A percentile compares a stretch with the other conserved stretches of the same genome.
phyloP scores from a whole-genome alignment of 53 echinoderm and acorn worm species.

The Arbacia lixula region DNA sequence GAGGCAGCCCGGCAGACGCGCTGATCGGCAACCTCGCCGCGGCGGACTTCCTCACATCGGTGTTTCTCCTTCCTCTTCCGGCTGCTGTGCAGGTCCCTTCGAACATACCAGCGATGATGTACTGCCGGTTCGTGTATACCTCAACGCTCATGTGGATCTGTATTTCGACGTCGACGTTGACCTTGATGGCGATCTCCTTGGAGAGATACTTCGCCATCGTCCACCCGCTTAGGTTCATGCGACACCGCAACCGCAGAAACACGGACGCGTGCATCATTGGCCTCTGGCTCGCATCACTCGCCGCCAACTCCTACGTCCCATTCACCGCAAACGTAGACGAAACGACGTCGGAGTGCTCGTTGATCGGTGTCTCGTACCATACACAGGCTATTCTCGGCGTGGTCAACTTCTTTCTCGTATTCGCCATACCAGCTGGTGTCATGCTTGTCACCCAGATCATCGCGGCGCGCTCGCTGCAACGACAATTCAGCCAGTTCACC shows the following conservation, averaged over 20 bases:
- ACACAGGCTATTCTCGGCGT: conserved; percentile 20
- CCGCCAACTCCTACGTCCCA: conserved; percentile 16
- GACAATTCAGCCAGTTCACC: neutral
- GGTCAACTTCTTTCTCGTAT: neutral
- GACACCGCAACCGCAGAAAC: conserved; percentile 24
- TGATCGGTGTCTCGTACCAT: conserved; percentile 14
- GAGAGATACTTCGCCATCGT: conserved; percentile 72
- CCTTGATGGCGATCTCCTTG: conserved; percentile 61
- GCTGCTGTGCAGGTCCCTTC: conserved; percentile 37
- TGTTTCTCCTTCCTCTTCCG: conserved; percentile 61
- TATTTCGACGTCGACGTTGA: conserved; percentile 61
- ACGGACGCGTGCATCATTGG: conserved; percentile 39
- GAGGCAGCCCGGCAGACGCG: conserved; percentile 32
- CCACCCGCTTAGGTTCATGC: conserved; percentile 49
- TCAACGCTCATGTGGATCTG: conserved; percentile 64
- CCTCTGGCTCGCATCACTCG: neutral
- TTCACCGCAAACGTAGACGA: conserved; percentile 48
- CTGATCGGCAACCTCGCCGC: conserved; percentile 67
- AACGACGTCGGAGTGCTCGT: conserved; percentile 12
- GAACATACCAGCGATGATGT: conserved; percentile 33
- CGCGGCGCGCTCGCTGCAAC: conserved; percentile 61
- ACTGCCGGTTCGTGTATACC: conserved; percentile 67
- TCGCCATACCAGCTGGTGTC: conserved; percentile 44
- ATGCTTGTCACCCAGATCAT: conserved; percentile 66
- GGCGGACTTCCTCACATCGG: conserved; percentile 72